Conservation (phyloP, 1,140 invertebrate species). For the Gonatopus flavifemur region DNA sequence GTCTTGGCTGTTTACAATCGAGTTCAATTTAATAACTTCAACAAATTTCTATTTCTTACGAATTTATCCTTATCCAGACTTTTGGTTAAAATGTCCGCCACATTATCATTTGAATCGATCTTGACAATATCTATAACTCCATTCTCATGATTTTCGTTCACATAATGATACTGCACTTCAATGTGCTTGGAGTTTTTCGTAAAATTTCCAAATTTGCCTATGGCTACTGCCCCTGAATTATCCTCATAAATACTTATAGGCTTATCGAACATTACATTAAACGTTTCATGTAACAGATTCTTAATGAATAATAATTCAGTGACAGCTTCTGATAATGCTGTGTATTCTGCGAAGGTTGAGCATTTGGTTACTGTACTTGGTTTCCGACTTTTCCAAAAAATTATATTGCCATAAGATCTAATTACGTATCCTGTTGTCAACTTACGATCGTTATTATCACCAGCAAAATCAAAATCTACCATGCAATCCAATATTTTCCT, state of each 20-base stretch:
- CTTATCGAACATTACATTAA: background rate
- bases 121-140: no score
- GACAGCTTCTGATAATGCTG: constrained; percentile 28
- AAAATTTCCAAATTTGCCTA: background rate
- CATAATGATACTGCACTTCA: no score
- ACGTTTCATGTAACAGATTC: background rate
- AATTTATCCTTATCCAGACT: no score
- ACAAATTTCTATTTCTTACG: no score
- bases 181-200: background rate
- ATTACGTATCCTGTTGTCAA: constrained; percentile 42
- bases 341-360: constrained; percentile 12
- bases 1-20: no score
- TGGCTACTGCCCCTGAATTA: background rate
- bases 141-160: no score
- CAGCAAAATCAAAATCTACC: constrained; percentile 46
- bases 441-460: constrained; percentile 44
- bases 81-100: no score
- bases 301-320: constrained; percentile 17
- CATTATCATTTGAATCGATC: no score
- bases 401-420: constrained; percentile 29
- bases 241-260: background rate
- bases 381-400: constrained; percentile 44
- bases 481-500: constrained; percentile 40
- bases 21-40: no score
- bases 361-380: constrained; percentile 35